Percentiles rank a stretch among this genome's conserved stretches.
These are phyloP conservation scores for Cygnus olor DNA, from an alignment of 2,797 vertebrate genomes.

Conservation along the genomic window DNA sequence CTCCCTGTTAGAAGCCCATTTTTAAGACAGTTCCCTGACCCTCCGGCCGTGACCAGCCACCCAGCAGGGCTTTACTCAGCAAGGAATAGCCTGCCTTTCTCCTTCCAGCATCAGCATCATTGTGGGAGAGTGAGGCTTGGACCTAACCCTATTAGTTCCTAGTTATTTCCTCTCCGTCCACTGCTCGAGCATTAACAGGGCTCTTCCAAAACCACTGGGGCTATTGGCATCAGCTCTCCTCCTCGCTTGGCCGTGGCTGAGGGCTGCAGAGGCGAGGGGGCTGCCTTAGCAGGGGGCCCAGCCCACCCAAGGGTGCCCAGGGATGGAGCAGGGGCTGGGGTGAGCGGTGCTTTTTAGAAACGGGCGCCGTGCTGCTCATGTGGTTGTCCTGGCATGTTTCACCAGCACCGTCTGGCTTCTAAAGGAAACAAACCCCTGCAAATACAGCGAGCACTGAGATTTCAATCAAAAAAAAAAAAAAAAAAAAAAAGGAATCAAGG, in stretches of 20 bases:
- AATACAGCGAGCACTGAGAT: neutral
- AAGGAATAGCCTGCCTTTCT: neutral
- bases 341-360: accelerated
- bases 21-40: neutral
- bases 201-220: neutral
- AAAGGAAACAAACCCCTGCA: neutral
- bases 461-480: neutral
- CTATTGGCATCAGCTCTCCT: neutral
- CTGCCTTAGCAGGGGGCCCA: neutral
- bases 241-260: accelerated
- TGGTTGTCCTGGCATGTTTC: neutral
- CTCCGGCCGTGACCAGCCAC: neutral
- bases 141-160: neutral
- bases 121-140: neutral
- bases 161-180: neutral
- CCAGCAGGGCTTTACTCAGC: neutral
- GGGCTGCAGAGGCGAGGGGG: neutral
- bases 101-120: neutral
- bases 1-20: accelerated
- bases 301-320: neutral
- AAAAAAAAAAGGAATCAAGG: neutral
- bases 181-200: accelerated
- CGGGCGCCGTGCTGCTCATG: accelerated
- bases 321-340: neutral
- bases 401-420: neutral